Evolutionary conservation across 2,888 invertebrate genomes (phyloP).

Genomic region (Plebejus anna): DNA sequence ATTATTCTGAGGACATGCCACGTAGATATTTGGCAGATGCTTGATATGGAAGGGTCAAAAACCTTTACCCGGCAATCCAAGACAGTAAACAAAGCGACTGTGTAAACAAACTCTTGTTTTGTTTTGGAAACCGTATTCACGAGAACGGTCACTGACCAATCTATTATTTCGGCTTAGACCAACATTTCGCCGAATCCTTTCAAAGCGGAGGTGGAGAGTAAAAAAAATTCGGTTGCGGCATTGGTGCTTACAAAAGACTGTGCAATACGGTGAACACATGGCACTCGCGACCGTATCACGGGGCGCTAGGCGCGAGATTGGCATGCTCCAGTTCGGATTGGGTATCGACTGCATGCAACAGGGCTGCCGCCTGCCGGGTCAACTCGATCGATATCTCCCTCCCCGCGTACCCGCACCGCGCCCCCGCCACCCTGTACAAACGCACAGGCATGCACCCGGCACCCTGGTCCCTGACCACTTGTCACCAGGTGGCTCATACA

Average conservation of each 20-base stretch:
- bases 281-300: not conserved
- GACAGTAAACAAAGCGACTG: not conserved
- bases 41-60: not conserved
- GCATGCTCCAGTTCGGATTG: not conserved
- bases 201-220: not conserved
- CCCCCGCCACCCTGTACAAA: not conserved
- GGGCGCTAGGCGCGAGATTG: not conserved
- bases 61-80: not conserved
- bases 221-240: conserved; percentile 11
- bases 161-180: not conserved
- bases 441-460: not conserved
- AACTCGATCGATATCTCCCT: not conserved
- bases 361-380: conserved; percentile 2
- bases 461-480: not conserved
- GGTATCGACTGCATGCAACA: conserved; percentile 25
- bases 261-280: not conserved
- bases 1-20: not conserved
- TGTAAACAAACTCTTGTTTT: not conserved
- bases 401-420: not conserved
- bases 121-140: not conserved
- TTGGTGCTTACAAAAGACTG: not conserved
- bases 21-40: not conserved
- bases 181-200: conserved; percentile 1
- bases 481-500: conserved; percentile 12
- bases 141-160: not conserved